phyloP scores from a whole-genome alignment of 1,140 invertebrate species.

The Hermetia illucens region DNA sequence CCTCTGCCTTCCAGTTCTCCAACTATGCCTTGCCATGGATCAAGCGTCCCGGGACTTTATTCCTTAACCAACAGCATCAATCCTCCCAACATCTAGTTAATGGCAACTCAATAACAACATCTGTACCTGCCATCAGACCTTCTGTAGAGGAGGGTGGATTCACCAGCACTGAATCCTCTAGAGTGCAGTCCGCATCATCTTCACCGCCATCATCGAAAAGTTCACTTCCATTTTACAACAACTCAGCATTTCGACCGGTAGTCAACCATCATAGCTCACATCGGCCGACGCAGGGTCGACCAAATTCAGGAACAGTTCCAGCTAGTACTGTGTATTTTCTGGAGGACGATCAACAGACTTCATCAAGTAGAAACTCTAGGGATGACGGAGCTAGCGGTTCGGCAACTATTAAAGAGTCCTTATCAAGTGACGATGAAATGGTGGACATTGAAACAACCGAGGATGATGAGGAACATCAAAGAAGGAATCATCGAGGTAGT shows the following conservation, averaged over 20 bases:
- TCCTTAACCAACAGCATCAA: constrained; percentile 2
- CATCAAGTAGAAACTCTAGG: neutral
- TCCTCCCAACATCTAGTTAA: too few relatives aligned
- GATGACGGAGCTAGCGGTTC: neutral
- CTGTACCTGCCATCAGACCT: too few relatives aligned
- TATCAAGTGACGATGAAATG: constrained; percentile 36
- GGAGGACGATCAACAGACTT: neutral
- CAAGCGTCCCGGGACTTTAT: constrained; percentile 19
- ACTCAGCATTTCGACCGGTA: constrained; percentile 53
- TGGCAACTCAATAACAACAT: too few relatives aligned
- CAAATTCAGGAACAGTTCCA: constrained; percentile 6
- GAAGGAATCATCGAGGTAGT: too few relatives aligned
- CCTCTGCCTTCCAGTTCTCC: constrained; percentile 37
- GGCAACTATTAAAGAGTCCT: constrained; percentile 8
- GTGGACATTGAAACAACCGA: constrained; percentile 47
- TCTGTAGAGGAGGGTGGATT: too few relatives aligned
- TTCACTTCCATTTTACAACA: constrained; percentile 27
- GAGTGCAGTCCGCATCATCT: too few relatives aligned
- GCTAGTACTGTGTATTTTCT: constrained; percentile 7
- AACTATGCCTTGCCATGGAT: constrained; percentile 45
- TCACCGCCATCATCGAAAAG: neutral
- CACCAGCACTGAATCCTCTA: too few relatives aligned
- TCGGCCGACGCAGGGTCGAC: neutral
- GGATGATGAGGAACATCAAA: too few relatives aligned
- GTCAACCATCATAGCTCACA: constrained; percentile 1